Evolutionary conservation across 2,888 invertebrate genomes (phyloP).

Genomic region (Caradrina kadenii): DNA sequence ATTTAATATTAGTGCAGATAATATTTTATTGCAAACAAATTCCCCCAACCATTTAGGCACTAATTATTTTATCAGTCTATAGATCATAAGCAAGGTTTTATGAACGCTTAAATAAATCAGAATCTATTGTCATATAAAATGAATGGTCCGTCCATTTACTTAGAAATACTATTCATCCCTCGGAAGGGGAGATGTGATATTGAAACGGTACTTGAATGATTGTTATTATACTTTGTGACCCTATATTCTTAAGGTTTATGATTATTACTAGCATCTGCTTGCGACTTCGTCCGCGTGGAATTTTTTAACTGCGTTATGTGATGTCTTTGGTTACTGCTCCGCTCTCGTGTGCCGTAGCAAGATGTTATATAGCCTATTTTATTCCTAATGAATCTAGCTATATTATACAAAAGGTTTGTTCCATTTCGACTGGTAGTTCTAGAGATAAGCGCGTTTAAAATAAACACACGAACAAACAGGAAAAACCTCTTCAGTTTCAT

Average conservation of each 20-base stretch:
- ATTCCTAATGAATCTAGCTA: too few relatives aligned
- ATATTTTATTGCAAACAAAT: conserved; percentile 22
- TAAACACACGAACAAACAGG: too few relatives aligned
- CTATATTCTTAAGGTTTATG: conserved; percentile 10
- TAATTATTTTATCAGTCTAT: conserved; percentile 38
- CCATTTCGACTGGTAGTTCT: too few relatives aligned
- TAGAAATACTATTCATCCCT: conserved; percentile 51
- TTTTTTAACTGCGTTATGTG: too few relatives aligned
- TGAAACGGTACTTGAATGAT: conserved; percentile 37
- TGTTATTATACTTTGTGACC: conserved; percentile 30
- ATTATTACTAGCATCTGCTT: background rate
- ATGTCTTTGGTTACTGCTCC: too few relatives aligned
- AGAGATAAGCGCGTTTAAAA: too few relatives aligned
- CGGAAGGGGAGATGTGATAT: conserved; percentile 17
- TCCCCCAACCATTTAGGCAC: background rate
- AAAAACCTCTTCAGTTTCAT: too few relatives aligned
- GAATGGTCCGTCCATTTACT: conserved; percentile 54
- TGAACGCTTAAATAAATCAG: conserved; percentile 56
- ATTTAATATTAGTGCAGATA: too few relatives aligned
- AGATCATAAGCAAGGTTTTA: conserved; percentile 49
- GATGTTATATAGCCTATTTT: too few relatives aligned
- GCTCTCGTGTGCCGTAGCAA: too few relatives aligned
- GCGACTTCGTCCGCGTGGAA: too few relatives aligned
- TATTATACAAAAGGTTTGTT: too few relatives aligned
- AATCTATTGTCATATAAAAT: conserved; percentile 64